phyloP scores from a whole-genome alignment of 2,888 invertebrate genomes.

The Clitarchus hookeri region DNA sequence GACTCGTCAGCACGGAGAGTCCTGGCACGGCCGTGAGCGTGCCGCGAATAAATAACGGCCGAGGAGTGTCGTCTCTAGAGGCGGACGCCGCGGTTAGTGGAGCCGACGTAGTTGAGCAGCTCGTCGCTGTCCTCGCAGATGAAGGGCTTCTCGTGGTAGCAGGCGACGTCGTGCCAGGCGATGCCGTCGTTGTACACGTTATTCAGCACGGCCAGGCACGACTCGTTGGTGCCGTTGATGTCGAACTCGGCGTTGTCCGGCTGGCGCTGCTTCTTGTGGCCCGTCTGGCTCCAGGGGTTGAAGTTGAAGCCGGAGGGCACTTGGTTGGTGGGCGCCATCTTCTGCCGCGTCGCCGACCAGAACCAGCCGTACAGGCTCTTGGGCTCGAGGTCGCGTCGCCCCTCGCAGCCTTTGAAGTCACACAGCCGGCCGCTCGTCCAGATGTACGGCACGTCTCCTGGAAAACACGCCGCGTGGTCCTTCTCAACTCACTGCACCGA shows the following conservation, averaged over 20 bases:
- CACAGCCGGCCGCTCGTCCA: slow-evolving; percentile 92
- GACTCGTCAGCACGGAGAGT: too few relatives aligned
- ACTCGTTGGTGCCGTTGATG: slow-evolving; percentile 85
- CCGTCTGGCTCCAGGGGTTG: slow-evolving; percentile 90
- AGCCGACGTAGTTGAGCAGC: slow-evolving; percentile 80
- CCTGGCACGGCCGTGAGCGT: too few relatives aligned
- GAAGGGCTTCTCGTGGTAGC: slow-evolving; percentile 91
- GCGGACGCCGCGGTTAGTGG: slow-evolving; percentile 81
- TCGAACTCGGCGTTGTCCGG: slow-evolving; percentile 92
- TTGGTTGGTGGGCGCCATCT: slow-evolving; percentile 80
- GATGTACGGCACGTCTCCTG: slow-evolving; percentile 88
- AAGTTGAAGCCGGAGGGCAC: slow-evolving; percentile 73
- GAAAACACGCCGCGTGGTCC: slow-evolving; percentile 19
- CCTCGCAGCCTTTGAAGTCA: slow-evolving; percentile 92
- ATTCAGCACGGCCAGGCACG: slow-evolving; percentile 84
- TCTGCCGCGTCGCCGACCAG: slow-evolving; percentile 89
- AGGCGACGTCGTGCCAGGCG: slow-evolving; percentile 92
- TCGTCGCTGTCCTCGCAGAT: slow-evolving; percentile 91
- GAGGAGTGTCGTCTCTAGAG: slow-evolving; percentile 68
- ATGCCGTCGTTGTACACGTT: slow-evolving; percentile 93
- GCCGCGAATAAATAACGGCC: neutral
- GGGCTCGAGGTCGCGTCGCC: slow-evolving; percentile 82
- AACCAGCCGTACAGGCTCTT: slow-evolving; percentile 88
- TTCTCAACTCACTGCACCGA: too few relatives aligned
- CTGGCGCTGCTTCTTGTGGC: slow-evolving; percentile 85